These are phyloP conservation scores for Stenopsyche tienmushanensis DNA, from an alignment of 1,140 invertebrate genomes.

Conservation along the genomic window DNA sequence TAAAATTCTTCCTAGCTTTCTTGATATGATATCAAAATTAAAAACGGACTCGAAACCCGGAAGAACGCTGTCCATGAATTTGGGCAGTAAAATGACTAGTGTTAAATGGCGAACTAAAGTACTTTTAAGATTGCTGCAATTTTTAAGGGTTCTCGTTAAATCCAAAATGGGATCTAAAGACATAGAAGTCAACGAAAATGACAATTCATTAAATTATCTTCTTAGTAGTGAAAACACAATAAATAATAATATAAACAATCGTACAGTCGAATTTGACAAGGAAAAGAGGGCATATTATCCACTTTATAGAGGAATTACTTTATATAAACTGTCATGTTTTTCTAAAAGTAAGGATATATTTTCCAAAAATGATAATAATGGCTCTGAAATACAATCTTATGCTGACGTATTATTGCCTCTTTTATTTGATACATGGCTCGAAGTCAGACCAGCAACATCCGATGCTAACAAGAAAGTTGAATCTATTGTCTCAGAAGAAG, in stretches of 20 bases:
- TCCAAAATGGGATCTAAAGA: not conserved
- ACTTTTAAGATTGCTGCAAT: conserved; percentile 62
- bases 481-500: conserved; percentile 57
- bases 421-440: conserved; percentile 72
- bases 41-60: conserved; percentile 62
- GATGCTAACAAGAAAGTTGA: conserved; percentile 46
- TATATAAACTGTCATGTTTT: conserved; percentile 45
- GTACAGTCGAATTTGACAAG: conserved; percentile 18
- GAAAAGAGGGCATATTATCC: conserved; percentile 40
- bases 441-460: conserved; percentile 59
- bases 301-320: conserved; percentile 20
- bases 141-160: conserved; percentile 54
- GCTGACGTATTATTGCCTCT: conserved; percentile 66
- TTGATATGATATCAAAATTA: conserved; percentile 76
- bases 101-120: conserved; percentile 76
- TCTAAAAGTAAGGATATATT: conserved; percentile 37
- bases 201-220: not conserved
- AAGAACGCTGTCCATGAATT: conserved; percentile 63
- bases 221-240: not conserved
- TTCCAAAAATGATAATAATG: conserved; percentile 43
- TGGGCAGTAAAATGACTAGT: conserved; percentile 67
- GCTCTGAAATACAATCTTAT: conserved; percentile 55
- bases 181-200: not conserved
- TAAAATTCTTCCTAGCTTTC: conserved; percentile 73
- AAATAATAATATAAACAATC: not conserved